These are phyloP conservation scores for Bucorvus abyssinicus DNA, from an alignment of 2,797 vertebrate genomes.

Conservation along the genomic window DNA sequence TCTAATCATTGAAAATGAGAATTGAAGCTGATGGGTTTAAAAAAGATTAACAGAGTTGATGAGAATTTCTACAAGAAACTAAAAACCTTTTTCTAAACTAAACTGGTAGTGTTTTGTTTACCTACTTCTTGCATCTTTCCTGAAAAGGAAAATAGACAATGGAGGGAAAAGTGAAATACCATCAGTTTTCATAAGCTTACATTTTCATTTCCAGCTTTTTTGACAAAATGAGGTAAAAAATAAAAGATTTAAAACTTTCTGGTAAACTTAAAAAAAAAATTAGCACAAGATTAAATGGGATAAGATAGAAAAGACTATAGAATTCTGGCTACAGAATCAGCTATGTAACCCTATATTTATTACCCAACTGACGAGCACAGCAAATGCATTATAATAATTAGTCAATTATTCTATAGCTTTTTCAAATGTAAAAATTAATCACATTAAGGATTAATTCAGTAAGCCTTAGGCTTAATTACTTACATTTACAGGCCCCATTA, in stretches of 20 bases:
- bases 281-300: background rate
- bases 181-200: background rate
- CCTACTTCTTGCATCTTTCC: background rate
- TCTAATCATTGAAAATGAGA: background rate
- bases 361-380: background rate
- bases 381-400: constrained; percentile 15
- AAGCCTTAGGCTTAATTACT: constrained; percentile 5
- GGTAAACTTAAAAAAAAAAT: background rate
- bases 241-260: background rate
- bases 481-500: background rate
- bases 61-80: background rate
- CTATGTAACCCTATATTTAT: background rate
- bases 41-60: background rate
- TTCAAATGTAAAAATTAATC: constrained; percentile 24
- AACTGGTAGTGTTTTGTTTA: background rate
- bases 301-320: background rate
- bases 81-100: background rate
- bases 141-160: background rate
- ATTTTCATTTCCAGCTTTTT: background rate
- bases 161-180: background rate
- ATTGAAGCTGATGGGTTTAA: background rate
- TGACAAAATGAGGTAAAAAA: background rate
- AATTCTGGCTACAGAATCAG: background rate
- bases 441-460: constrained; percentile 7
- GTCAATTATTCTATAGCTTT: background rate